phyloP scores from a whole-genome alignment of 2,797 vertebrate species.

The Lycodopsis pacificus region DNA sequence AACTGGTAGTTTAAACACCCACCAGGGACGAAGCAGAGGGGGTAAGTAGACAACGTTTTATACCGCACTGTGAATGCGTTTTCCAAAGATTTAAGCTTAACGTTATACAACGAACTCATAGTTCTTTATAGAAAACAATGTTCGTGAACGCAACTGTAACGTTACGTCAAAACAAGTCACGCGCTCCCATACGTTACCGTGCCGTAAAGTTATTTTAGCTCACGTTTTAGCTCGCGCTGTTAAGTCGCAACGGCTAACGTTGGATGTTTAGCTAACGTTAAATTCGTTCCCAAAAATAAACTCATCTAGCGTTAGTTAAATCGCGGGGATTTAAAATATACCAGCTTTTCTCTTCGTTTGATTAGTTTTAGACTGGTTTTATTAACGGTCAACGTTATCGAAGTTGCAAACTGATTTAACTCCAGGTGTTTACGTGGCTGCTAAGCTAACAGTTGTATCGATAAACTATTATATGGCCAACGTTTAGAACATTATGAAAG shows the following conservation, averaged over 20 bases:
- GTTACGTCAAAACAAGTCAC: neutral
- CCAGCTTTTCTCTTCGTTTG: neutral
- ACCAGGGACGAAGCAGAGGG: neutral
- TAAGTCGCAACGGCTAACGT: neutral
- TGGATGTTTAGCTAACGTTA: neutral
- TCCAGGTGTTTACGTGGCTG: neutral
- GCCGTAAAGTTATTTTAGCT: neutral
- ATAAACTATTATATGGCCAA: neutral
- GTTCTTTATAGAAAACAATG: neutral
- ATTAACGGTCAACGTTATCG: neutral
- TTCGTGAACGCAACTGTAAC: neutral
- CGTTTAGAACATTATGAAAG: neutral
- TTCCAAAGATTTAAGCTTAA: fast-evolving
- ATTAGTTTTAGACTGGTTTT: neutral
- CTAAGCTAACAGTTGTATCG: neutral
- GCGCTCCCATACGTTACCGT: neutral
- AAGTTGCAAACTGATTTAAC: neutral
- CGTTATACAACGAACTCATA: fast-evolving
- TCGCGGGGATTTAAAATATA: fast-evolving
- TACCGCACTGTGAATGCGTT: fast-evolving
- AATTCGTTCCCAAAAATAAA: fast-evolving
- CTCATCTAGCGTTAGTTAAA: fast-evolving
- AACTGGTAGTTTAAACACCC: conserved; percentile 18
- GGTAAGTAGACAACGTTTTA: conserved; percentile 20
- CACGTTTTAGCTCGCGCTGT: neutral